Evolutionary conservation across 1,140 invertebrate species (phyloP).

Genomic region (Rhynchophorus ferrugineus): DNA sequence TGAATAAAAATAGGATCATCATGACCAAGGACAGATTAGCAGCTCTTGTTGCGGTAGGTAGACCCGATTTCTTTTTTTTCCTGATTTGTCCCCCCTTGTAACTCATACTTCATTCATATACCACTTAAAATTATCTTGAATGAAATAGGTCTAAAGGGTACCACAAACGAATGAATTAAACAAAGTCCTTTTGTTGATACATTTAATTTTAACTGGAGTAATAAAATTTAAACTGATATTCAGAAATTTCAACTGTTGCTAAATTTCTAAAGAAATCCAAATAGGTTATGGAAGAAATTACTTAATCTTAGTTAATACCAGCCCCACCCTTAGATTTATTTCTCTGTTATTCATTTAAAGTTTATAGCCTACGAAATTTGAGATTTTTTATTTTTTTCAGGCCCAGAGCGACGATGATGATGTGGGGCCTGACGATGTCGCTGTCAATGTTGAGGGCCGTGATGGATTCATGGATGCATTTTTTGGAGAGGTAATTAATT

Average conservation of each 20-base stretch:
- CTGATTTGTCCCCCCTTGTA: background rate
- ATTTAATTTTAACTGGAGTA: no score
- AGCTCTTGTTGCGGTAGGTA: constrained; percentile 83
- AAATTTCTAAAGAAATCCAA: constrained; percentile 16
- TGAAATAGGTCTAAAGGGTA: no score
- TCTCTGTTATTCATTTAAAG: background rate
- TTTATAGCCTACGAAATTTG: no score
- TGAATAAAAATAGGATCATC: constrained; percentile 54
- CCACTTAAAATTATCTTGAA: constrained; percentile 7
- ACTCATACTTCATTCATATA: constrained; percentile 2
- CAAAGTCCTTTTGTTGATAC: no score
- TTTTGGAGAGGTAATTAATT: constrained; percentile 78
- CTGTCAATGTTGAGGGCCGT: constrained; percentile 79
- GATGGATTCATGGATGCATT: constrained; percentile 96
- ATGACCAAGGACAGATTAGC: constrained; percentile 98
- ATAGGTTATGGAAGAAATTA: constrained; percentile 27
- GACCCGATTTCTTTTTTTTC: constrained; percentile 1
- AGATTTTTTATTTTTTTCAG: constrained; percentile 46
- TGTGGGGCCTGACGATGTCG: constrained; percentile 81
- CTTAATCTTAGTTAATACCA: constrained; percentile 18
- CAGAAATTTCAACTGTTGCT: constrained; percentile 23
- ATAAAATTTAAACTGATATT: no score
- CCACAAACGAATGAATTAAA: no score
- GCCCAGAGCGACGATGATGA: constrained; percentile 94
- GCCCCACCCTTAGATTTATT: constrained; percentile 32